These are phyloP conservation scores for Rhynchonycteris naso DNA, from an alignment of 2,797 vertebrate species.

Conservation along the genomic window DNA sequence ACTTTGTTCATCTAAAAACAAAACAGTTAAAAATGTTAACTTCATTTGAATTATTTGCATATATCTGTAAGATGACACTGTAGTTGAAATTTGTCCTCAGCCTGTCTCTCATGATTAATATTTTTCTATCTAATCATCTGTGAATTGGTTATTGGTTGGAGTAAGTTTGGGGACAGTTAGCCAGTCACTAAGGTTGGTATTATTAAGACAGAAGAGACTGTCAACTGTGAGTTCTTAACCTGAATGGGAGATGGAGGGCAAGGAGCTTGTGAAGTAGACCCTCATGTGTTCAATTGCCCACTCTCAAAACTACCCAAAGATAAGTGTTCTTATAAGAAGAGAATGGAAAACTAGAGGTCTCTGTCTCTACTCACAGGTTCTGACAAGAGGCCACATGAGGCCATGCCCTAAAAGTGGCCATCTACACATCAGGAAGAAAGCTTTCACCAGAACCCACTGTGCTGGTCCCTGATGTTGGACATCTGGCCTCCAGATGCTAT, in stretches of 20 bases:
- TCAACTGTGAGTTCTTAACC: not conserved
- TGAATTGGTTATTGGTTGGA: not conserved
- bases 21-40: not conserved
- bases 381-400: not conserved
- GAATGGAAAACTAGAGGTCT: not conserved
- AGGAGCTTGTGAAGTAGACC: not conserved
- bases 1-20: not conserved
- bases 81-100: not conserved
- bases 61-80: rapidly evolving
- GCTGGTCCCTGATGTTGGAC: rapidly evolving
- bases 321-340: not conserved
- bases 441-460: rapidly evolving
- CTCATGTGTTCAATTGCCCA: rapidly evolving
- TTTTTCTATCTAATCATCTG: rapidly evolving
- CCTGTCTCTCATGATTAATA: not conserved
- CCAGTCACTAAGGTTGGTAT: rapidly evolving
- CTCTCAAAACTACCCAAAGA: rapidly evolving
- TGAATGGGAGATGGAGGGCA: not conserved
- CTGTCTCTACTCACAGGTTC: rapidly evolving
- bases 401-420: rapidly evolving
- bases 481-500: not conserved
- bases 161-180: too few species aligned
- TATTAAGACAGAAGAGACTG: not conserved
- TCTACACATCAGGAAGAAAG: not conserved
- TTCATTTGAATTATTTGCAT: not conserved